Evolutionary conservation across 2,797 vertebrate species (phyloP), one percentile per base, ranked within the genome.

Genomic region (Periparus ater): DNA sequence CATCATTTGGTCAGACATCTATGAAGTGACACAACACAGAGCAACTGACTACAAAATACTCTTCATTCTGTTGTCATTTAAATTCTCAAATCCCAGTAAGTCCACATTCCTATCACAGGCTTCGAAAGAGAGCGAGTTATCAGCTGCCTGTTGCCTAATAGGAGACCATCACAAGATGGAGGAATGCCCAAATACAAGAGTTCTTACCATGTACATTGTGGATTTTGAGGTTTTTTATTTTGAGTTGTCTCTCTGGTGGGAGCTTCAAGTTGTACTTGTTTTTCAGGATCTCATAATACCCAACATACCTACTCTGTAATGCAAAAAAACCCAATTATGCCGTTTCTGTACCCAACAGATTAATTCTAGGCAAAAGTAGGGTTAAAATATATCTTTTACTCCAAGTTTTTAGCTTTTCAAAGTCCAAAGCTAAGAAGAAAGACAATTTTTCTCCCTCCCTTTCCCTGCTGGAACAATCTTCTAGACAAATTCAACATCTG

Each of bases 201-300:
- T 77, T 95, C 96, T 98, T 97, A 99, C 99, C 99, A 96, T 98
- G 97, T 85, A 99, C 98, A 53, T 98, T 98, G 96, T 99, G 98
- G 96, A 99, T 98, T 90, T 98, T 97, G 82, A 99, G 84, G 97
- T 97, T 99, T 96, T 98, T 99, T 94, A 99, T 98, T 93, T 58
- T 97, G 74, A 99, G 97, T 70, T 86, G 96, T 96, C 98, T 98
- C 63, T 97, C 96, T 74, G 98, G 98, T 95, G 99, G 99, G 40
- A 99, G 96, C 92, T 97, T 98, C 94, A 98, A 97, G 91, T 98
- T 96, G 95, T 98, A 99, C 89, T 96, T 98, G 62, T 94, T 98
- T 97, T 99, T 99, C 98, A 99, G 97, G 87, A 98, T 97, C 92
- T 99, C 99, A 92, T 99, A 99, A 97, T 99, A 99, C 23, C 98